These are phyloP conservation scores for Cygnus olor DNA, from an alignment of 2,797 vertebrate genomes.

Conservation along the genomic window DNA sequence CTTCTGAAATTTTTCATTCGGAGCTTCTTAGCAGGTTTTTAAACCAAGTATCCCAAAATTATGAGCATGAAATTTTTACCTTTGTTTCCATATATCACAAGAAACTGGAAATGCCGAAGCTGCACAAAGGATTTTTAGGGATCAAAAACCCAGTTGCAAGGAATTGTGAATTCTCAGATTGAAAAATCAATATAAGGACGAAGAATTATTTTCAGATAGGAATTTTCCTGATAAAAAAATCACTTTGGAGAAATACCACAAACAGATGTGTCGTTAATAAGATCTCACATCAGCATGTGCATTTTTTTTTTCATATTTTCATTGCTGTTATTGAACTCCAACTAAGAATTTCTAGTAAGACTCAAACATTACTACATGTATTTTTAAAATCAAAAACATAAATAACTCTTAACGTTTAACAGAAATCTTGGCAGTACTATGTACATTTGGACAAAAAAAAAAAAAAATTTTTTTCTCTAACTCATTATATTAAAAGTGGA, in stretches of 20 bases:
- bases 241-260: neutral
- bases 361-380: neutral
- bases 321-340: neutral
- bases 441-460: neutral
- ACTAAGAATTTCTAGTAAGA: neutral
- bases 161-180: neutral
- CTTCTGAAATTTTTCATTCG: neutral
- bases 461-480: neutral
- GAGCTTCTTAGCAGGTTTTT: neutral
- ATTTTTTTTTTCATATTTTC: neutral
- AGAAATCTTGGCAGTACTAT: neutral
- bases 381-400: neutral
- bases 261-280: neutral
- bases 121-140: neutral
- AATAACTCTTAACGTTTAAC: neutral
- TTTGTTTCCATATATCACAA: neutral
- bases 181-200: neutral
- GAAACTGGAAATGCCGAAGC: neutral
- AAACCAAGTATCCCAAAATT: neutral
- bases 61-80: neutral
- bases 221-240: neutral
- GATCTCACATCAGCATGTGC: neutral
- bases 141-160: neutral
- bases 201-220: neutral
- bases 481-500: neutral